Conservation (phyloP, 2,797 vertebrate species). For the Aulostomus chinensis region DNA sequence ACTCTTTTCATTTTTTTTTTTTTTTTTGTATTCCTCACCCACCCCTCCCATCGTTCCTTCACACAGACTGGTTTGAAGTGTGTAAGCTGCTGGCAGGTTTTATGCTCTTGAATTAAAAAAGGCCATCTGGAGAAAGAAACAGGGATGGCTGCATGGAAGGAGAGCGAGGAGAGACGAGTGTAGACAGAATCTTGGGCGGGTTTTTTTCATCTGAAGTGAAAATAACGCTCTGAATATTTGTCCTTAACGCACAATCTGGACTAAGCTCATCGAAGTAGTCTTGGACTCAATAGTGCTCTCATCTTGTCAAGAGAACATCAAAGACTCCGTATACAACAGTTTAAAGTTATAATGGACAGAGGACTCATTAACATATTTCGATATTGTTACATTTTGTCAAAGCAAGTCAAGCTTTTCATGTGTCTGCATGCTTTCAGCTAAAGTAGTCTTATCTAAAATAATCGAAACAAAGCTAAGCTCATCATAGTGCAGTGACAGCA, state of each 20-base stretch:
- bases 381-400: no score
- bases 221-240: constrained; percentile 39
- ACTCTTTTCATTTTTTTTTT: constrained; percentile 47
- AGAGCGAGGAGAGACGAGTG: constrained; percentile 43
- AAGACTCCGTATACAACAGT: no score
- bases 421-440: no score
- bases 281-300: no score
- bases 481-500: no score
- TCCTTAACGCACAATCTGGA: constrained; percentile 25
- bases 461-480: no score
- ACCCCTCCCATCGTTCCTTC: constrained; percentile 55
- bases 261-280: no score
- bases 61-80: constrained; percentile 71
- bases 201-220: constrained; percentile 41
- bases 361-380: no score
- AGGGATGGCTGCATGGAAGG: constrained; percentile 52
- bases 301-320: no score
- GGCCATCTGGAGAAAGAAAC: constrained; percentile 77
- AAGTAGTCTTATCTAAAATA: no score
- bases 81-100: constrained; percentile 73
- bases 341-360: no score
- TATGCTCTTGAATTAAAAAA: constrained; percentile 75
- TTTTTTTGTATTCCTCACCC: constrained; percentile 9
- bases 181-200: constrained; percentile 50
- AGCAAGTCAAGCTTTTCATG: no score